Conservation (phyloP, 35 echinoderm and acorn worm genomes). For the Apostichopus parvimensis region DNA sequence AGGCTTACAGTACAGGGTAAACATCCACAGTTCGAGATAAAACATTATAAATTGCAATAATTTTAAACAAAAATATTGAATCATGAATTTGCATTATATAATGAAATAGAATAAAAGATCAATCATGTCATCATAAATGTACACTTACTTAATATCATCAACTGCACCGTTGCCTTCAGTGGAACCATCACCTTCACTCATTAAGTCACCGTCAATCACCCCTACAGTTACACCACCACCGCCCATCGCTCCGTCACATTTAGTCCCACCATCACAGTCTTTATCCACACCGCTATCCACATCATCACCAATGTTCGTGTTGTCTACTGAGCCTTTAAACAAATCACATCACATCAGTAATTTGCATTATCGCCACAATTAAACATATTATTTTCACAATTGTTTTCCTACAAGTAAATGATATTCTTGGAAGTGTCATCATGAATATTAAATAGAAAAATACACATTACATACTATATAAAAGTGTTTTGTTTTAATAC, state of each 20-base stretch:
- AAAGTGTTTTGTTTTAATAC: no score
- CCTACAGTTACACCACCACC: slow-evolving; percentile 11
- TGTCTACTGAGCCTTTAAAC: slow-evolving; percentile 10
- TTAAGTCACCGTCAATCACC: not conserved
- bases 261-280: slow-evolving; percentile 3
- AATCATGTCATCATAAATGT: not conserved
- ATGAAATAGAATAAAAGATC: no score
- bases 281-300: slow-evolving; percentile 9
- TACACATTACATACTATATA: no score
- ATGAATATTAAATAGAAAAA: no score
- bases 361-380: not conserved
- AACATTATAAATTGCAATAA: no score
- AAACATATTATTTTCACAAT: no score
- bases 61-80: no score
- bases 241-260: not conserved
- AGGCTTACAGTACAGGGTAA: no score
- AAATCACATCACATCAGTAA: slow-evolving; percentile 11
- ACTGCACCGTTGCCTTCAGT: slow-evolving; percentile 3
- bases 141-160: slow-evolving; percentile 6
- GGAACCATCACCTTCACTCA: not conserved
- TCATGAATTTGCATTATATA: no score
- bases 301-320: slow-evolving; percentile 10
- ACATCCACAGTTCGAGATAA: no score
- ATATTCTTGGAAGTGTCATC: no score
- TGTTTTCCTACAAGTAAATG: no score